Base-by-base conservation (phyloP, 2,888 invertebrate species). In the Leptogaster cylindrica region DNA sequence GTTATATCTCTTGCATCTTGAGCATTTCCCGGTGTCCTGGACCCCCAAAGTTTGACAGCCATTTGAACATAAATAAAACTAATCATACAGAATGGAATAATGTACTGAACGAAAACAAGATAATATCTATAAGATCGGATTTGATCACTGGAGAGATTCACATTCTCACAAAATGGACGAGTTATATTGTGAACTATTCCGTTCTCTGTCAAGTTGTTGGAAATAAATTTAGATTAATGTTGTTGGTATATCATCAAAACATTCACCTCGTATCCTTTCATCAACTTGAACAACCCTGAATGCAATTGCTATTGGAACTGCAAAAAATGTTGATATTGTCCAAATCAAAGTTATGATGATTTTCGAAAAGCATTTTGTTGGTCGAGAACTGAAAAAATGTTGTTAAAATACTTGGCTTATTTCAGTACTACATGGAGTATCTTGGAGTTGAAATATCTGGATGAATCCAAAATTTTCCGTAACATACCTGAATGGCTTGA, bases 21-120 rank as follows among this genome's bases (percentile, higher is more conserved):
- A 0, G 90, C 90, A 75, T 90, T 90, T 3, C 92, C 92, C 0
- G 93, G 92, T 1, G 90, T 88, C 50, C 86, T 84, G 2, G 89
- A 88, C 2, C 91, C 89, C 91, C 92, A 93, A 27, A 94, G 82
- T 72, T 88, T 87, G 74, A 89, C 84, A 0, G 90, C 91, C 86
- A 94, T 92, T 75, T 91, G 81, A 51, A 81, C 87, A 79, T 95
- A 95, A 10, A 92, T 92, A 76, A 87, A 91, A 61, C 90, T 88
- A 75, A 95, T 92, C 72, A 94, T 88, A 73, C 87, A 85, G 72
- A 94, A 83, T 0, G 94, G 95, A 46, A 91, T 87, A 72, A 93
- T 83, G 77, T 94, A 95, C 82, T 89, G 84, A 6, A 85, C 80
- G 70, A 85, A 79, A 14, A 84, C 83, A 65, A 86, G 74, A 0